Evolutionary conservation across 2,797 vertebrate species (phyloP).

Genomic region (Parauchenoglanis ngamensis): DNA sequence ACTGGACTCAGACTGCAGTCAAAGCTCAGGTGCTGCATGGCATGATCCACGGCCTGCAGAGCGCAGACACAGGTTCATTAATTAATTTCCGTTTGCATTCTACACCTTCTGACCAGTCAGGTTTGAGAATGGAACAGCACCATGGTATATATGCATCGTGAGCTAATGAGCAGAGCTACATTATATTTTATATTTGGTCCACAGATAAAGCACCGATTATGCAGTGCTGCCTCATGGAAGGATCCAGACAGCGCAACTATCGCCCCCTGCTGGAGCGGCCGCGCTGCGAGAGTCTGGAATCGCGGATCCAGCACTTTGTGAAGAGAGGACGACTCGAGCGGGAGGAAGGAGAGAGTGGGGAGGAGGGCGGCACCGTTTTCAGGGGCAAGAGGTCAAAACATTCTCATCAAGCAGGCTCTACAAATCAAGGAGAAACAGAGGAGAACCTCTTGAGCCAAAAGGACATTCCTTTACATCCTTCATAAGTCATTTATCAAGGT

Average conservation of each 20-base stretch:
- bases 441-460: not conserved
- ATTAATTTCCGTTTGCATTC: not conserved
- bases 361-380: slow-evolving; percentile 63
- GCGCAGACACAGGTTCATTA: slow-evolving; percentile 55
- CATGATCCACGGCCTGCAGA: slow-evolving; percentile 84
- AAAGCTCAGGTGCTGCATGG: slow-evolving; percentile 80
- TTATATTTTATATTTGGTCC: not conserved
- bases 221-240: slow-evolving; percentile 81
- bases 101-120: not conserved
- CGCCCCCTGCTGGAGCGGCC: slow-evolving; percentile 85
- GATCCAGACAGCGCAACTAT: slow-evolving; percentile 83
- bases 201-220: slow-evolving; percentile 61
- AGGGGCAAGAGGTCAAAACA: slow-evolving; percentile 76
- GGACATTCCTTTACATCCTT: not conserved
- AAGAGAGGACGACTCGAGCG: slow-evolving; percentile 79
- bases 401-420: slow-evolving; percentile 45
- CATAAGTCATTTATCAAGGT: not conserved
- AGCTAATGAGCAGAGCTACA: not conserved
- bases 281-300: slow-evolving; percentile 88
- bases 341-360: slow-evolving; percentile 68
- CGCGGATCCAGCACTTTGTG: slow-evolving; percentile 87
- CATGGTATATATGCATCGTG: not conserved
- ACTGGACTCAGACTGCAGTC: slow-evolving; percentile 86
- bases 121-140: not conserved
- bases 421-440: slow-evolving; percentile 16